Base-by-base conservation (phyloP, 1,140 invertebrate species). In the Tetragnatha versicolor region DNA sequence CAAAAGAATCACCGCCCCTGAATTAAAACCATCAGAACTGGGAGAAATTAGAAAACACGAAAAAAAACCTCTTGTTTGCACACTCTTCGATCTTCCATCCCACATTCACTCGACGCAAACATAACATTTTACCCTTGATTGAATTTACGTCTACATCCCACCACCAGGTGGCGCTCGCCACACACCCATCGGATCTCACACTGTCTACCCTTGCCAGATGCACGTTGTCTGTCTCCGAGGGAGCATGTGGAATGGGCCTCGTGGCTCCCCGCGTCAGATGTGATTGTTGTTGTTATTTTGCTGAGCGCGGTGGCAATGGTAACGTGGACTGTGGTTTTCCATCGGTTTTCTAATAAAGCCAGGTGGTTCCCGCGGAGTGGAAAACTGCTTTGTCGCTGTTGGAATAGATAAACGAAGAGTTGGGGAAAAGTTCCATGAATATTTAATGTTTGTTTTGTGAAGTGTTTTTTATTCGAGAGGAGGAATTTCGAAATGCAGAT, bases 141-240 rank as follows among this genome's bases (percentile, higher is more conserved):
- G 70, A 73, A 73, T 73, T 73, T 73, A 61, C 61, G 25, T 66
- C 39, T 37, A 17, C 42, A 47, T 77, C 10, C 5, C 33, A 39
- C 4, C 73, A 29, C 73, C 61, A 77, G 73, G 61, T 77, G 73
- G 73, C 73, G 73, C 55, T 45, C 25, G 5, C 61, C 17, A 42
- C 42, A n/a, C 14, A 14, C 31, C 45, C 60, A 65, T 77, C 73
- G 29, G 73, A 39, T 14, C 42, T 12, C 12, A 66, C 51, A 77
- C 55, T 10, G 55, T 49, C 45, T 55, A 65, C 39, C 73, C 45
- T 66, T 66, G 42, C 61, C 73, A 77, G 73, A 77, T 75, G 72
- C 73, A 77, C 73, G 73, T 77, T 77, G 73, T 77, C 73, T 35
- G 73, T 47, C 55, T 42, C 29, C 5, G 73, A 25, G 73, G 20